Percentiles rank a stretch among this genome's conserved stretches.
Conservation (phyloP, 2,113 vertebrate species). For the Percina caprodes region DNA sequence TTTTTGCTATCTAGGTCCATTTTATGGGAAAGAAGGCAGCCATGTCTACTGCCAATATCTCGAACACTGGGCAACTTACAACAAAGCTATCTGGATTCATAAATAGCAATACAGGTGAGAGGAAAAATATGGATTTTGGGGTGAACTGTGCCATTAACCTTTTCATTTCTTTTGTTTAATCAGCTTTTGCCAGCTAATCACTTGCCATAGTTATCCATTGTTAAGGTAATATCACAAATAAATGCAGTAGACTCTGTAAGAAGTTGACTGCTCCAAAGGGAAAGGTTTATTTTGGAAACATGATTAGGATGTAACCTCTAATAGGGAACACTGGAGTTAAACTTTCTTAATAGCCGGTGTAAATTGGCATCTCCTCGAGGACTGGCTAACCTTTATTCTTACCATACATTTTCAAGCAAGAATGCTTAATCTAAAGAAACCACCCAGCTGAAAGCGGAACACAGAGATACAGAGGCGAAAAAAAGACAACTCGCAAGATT, state of each 20-base stretch:
- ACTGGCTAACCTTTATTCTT: background rate
- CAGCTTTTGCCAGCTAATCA: background rate
- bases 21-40: too few relatives aligned
- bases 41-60: too few relatives aligned
- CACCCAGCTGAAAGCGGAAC: background rate
- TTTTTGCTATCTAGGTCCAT: too few relatives aligned
- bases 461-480: background rate
- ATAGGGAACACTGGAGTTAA: conserved; percentile 2
- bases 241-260: background rate
- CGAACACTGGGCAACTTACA: too few relatives aligned
- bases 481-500: conserved; percentile 59
- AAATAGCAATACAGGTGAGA: too few relatives aligned
- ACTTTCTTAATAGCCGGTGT: conserved; percentile 7
- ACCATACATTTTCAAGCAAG: background rate
- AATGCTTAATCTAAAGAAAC: background rate
- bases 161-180: too few relatives aligned
- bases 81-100: too few relatives aligned
- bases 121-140: too few relatives aligned
- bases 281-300: conserved; percentile 30
- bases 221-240: background rate
- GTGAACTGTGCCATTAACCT: too few relatives aligned
- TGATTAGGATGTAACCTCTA: conserved; percentile 30
- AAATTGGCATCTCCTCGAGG: conserved; percentile 4
- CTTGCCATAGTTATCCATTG: background rate
- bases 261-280: background rate